Percentiles rank a stretch among this genome's conserved stretches.
phyloP scores from a whole-genome alignment of 2,113 vertebrate species.

The Marcusenius ussheri region DNA sequence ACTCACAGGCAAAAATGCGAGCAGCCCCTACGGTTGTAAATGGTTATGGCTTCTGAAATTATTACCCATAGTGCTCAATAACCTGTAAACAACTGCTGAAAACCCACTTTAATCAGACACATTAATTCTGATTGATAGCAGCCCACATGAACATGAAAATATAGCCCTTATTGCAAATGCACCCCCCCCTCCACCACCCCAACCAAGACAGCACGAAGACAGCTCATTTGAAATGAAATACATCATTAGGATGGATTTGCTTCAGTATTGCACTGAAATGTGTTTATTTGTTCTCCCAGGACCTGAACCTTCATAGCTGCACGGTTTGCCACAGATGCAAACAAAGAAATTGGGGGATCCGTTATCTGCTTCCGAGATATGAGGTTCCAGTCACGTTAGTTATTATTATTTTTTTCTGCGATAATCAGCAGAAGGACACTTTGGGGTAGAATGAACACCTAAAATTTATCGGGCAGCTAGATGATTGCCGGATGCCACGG shows the following conservation, averaged over 20 bases:
- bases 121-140: constrained; percentile 3
- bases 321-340: not conserved
- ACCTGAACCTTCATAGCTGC: no score
- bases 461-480: not conserved
- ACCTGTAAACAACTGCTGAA: constrained; percentile 1
- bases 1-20: not conserved
- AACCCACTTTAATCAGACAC: not conserved
- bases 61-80: not conserved
- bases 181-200: not conserved
- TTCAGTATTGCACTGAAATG: constrained; percentile 10
- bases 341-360: not conserved
- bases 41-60: not conserved
- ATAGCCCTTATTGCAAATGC: not conserved
- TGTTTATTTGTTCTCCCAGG: not conserved
- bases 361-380: no score
- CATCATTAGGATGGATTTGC: not conserved
- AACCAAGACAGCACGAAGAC: not conserved
- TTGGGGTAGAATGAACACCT: not conserved
- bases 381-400: not conserved
- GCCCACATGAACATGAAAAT: not conserved
- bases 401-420: not conserved
- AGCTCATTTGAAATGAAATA: not conserved
- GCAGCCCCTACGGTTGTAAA: not conserved
- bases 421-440: not conserved
- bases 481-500: not conserved